These are phyloP conservation scores for Caenorhabditis sinica DNA, from an alignment of 2,888 invertebrate species.

Conservation along the genomic window DNA sequence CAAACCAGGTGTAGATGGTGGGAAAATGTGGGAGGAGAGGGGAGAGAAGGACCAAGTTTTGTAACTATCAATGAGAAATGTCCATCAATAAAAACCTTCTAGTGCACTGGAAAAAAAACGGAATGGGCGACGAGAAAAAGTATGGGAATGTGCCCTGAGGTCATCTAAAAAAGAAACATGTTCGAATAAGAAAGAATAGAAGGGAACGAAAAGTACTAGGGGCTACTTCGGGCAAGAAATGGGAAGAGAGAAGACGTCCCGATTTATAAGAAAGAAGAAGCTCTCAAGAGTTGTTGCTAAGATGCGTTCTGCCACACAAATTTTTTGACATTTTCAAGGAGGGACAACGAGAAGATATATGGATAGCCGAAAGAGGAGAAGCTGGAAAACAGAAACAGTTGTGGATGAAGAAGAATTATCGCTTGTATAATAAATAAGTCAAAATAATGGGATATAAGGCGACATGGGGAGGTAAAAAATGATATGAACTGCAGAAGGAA, in stretches of 20 bases:
- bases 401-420: constrained; percentile 17
- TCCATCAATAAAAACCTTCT: constrained; percentile 38
- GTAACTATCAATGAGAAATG: constrained; percentile 38
- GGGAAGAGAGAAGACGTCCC: background rate
- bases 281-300: constrained; percentile 55
- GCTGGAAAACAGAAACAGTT: background rate
- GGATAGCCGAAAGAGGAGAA: background rate
- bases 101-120: constrained; percentile 8
- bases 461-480: constrained; percentile 24
- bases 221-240: background rate
- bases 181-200: constrained; percentile 17
- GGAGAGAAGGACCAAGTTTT: background rate
- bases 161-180: constrained; percentile 50
- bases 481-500: constrained; percentile 35
- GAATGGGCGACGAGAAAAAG: constrained; percentile 9
- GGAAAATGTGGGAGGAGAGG: constrained; percentile 16
- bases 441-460: constrained; percentile 45
- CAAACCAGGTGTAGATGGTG: constrained; percentile 38
- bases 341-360: constrained; percentile 4
- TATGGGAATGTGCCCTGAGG: constrained; percentile 62
- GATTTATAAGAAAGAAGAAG: constrained; percentile 24
- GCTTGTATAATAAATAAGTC: constrained; percentile 41
- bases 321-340: constrained; percentile 57
- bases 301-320: constrained; percentile 65
- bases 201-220: constrained; percentile 38